Evolutionary conservation across 2,797 vertebrate genomes (phyloP).

Genomic region (Sebastes iracundus): DNA sequence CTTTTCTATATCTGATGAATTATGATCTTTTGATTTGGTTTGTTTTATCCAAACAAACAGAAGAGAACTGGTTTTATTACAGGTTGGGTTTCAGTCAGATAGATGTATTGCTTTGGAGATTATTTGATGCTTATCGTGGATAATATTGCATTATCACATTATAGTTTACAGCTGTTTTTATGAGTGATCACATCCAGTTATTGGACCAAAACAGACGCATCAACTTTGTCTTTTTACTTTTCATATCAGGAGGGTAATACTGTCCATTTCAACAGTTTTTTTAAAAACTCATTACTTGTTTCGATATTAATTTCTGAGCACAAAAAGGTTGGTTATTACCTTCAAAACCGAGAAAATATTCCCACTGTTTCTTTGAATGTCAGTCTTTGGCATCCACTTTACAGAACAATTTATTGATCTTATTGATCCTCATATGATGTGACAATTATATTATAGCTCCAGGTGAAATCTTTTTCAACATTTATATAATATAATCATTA

Average conservation of each 20-base stretch:
- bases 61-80: background rate
- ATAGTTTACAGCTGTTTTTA: constrained; percentile 1
- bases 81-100: no score
- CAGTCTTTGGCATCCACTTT: background rate
- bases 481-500: constrained; percentile 5
- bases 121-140: background rate
- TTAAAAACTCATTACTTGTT: background rate
- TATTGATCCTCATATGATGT: background rate
- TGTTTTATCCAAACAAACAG: background rate
- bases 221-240: background rate
- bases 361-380: background rate
- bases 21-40: background rate
- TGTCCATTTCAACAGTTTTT: no score
- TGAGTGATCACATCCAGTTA: background rate
- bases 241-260: background rate
- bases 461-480: background rate
- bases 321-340: background rate
- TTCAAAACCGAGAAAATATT: background rate
- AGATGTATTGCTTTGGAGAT: background rate
- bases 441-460: background rate
- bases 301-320: background rate
- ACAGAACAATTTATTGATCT: background rate
- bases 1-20: background rate
- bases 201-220: background rate
- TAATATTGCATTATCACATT: background rate